These are phyloP conservation scores for Phasia obesa DNA, from an alignment of 2,888 invertebrate genomes.

Conservation along the genomic window DNA sequence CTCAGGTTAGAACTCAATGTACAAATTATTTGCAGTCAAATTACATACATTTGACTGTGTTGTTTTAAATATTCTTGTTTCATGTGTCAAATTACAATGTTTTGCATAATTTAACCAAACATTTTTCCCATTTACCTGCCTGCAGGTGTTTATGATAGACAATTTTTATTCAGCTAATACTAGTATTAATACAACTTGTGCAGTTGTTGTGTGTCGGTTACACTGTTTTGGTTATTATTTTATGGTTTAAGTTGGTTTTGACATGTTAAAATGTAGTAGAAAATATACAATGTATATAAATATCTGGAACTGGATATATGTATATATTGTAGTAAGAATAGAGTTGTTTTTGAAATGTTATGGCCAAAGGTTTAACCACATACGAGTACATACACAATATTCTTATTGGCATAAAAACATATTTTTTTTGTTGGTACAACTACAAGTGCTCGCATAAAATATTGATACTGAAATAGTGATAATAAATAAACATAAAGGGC, in stretches of 20 bases:
- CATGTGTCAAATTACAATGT: neutral
- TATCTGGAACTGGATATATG: neutral
- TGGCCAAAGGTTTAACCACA: constrained; percentile 44
- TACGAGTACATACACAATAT: neutral
- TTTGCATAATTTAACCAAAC: neutral
- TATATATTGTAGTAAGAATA: neutral
- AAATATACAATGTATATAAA: constrained; percentile 2
- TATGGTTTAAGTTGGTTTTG: constrained; percentile 36
- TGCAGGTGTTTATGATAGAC: constrained; percentile 3
- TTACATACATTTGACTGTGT: no score
- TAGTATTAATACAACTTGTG: neutral
- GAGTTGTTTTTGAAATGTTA: constrained; percentile 33
- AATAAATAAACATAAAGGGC: constrained; percentile 1
- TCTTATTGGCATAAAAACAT: constrained; percentile 1
- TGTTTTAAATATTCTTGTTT: neutral
- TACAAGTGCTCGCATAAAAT: neutral
- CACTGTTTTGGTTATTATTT: constrained; percentile 28
- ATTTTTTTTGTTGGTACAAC: neutral
- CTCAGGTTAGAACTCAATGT: no score
- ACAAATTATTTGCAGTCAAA: no score
- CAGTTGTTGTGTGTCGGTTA: constrained; percentile 4
- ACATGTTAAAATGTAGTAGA: constrained; percentile 11
- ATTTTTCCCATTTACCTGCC: constrained; percentile 8
- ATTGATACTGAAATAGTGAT: constrained; percentile 4
- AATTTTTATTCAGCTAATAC: neutral